A percentile compares a stretch with the other conserved stretches of the same genome.
These are phyloP conservation scores for Gila orcuttii DNA, from an alignment of 2,113 vertebrate genomes.

Conservation along the genomic window DNA sequence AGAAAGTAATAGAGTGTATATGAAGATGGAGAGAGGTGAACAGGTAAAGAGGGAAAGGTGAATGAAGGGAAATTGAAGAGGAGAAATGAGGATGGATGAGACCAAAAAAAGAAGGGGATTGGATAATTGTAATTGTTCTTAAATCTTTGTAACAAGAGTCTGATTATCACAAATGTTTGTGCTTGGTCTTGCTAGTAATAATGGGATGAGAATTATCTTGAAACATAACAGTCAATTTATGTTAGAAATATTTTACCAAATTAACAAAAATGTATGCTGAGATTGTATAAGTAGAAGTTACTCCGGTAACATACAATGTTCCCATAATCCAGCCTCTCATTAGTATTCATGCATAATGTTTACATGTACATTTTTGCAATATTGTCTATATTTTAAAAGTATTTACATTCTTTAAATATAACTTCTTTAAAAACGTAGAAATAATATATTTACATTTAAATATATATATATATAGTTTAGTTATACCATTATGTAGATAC, in stretches of 20 bases:
- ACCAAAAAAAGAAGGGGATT: neutral
- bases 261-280: neutral
- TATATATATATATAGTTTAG: no score
- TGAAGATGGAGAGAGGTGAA: constrained; percentile 25
- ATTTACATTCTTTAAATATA: no score
- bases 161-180: neutral
- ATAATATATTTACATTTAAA: no score
- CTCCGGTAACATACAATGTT: no score
- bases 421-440: no score
- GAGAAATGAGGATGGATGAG: neutral
- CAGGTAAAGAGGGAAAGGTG: neutral
- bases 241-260: no score
- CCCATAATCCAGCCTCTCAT: no score
- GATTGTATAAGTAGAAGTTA: neutral
- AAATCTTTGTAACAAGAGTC: neutral
- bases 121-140: neutral
- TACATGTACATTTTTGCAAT: no score
- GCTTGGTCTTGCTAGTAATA: neutral
- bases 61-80: constrained; percentile 27
- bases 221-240: neutral
- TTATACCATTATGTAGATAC: no score
- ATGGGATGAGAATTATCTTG: neutral
- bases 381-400: no score
- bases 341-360: no score
- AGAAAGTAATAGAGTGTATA: constrained; percentile 21